phyloP scores from a whole-genome alignment of 1,140 invertebrate species.

The Teleogryllus occipitalis region DNA sequence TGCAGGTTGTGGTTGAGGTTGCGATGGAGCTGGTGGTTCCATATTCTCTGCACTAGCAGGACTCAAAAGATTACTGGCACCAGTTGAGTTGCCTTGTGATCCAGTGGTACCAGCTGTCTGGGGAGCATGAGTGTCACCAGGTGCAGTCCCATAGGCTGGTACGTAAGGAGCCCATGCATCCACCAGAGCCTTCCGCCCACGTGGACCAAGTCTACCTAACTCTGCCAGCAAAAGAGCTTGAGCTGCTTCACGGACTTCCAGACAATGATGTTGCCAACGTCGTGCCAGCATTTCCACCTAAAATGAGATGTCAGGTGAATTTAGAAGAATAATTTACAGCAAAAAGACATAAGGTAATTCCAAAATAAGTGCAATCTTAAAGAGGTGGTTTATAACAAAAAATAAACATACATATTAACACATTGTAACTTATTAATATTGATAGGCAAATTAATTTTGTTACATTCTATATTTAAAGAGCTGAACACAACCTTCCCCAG shows the following conservation, averaged over 20 bases:
- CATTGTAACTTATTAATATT: too few species aligned
- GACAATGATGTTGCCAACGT: conserved; percentile 96
- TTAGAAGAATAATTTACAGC: too few species aligned
- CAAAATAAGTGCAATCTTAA: too few species aligned
- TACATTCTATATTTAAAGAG: too few species aligned
- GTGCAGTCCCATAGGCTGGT: conserved; percentile 62
- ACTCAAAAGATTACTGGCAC: background rate
- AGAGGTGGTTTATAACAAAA: too few species aligned
- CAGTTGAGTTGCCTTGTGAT: background rate
- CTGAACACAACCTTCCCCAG: too few species aligned
- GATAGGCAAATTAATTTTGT: too few species aligned
- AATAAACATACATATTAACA: too few species aligned
- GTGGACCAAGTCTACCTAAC: conserved; percentile 79
- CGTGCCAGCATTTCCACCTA: conserved; percentile 90
- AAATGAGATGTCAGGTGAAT: too few species aligned
- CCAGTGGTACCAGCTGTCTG: background rate
- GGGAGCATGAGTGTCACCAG: conserved; percentile 45
- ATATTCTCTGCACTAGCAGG: background rate
- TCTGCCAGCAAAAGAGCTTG: conserved; percentile 93
- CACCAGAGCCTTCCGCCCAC: conserved; percentile 84
- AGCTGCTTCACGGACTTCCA: conserved; percentile 91
- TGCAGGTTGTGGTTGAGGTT: background rate
- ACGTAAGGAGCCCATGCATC: conserved; percentile 93
- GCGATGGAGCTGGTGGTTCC: conserved; percentile 8
- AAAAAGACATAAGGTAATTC: too few species aligned